Conservation (phyloP, 1,140 invertebrate species). For the Meteorus sp. region DNA sequence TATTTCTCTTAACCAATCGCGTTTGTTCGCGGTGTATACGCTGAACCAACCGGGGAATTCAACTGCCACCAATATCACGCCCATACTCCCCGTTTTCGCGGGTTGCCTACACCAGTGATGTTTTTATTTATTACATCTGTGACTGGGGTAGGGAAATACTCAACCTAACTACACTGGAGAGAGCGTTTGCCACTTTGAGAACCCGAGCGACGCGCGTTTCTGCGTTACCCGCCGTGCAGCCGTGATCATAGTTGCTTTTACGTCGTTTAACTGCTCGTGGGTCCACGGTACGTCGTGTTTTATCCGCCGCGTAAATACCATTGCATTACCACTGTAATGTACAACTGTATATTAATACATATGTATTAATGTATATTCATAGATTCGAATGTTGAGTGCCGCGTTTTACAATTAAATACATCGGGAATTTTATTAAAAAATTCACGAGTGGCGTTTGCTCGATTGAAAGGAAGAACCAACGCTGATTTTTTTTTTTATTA, state of each 20-base stretch:
- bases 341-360: too few species aligned
- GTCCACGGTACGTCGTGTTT: slow-evolving; percentile 26
- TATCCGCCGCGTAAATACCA: slow-evolving; percentile 2
- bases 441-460: background rate
- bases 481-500: too few species aligned
- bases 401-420: background rate
- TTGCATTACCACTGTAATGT: slow-evolving; percentile 12
- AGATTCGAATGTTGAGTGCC: background rate
- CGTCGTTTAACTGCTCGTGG: slow-evolving; percentile 28
- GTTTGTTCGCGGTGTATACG: background rate
- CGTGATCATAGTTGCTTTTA: slow-evolving; percentile 27
- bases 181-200: slow-evolving; percentile 62
- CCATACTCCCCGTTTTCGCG: slow-evolving; percentile 35
- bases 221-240: slow-evolving; percentile 39
- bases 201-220: slow-evolving; percentile 58
- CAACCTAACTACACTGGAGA: slow-evolving; percentile 59
- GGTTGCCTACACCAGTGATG: slow-evolving; percentile 63
- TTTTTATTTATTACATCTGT: slow-evolving; percentile 72
- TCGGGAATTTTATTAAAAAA: too few species aligned
- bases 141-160: slow-evolving; percentile 63
- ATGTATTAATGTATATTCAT: too few species aligned
- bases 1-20: slow-evolving; percentile 15
- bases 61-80: too few species aligned
- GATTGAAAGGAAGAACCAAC: too few species aligned
- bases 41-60: slow-evolving; percentile 17